Base-by-base conservation (phyloP, 1,140 invertebrate species). In the Aradophagus sp. region DNA sequence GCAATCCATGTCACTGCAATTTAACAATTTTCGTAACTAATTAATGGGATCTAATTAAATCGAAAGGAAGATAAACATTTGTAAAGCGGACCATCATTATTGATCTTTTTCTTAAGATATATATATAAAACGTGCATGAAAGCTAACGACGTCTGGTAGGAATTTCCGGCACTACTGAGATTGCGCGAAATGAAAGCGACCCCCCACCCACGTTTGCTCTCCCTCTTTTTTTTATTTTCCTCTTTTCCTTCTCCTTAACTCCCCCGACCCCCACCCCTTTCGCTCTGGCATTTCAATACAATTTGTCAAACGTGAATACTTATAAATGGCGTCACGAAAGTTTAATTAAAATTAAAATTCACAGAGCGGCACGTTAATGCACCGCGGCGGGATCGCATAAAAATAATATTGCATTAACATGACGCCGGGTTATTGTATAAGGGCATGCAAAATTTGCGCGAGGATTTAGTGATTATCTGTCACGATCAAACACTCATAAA, bases 401-500 rank as follows among this genome's bases (percentile, higher is more conserved):
- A 53, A 53, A 34, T 19, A 41, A 53, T 35, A 35, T 35, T 12
- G 35, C 35, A 34, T 23, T 35, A 6, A 32, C 17, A 35, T 7
- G 32, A 35, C 15, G 10, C 32, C 11, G 26, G 15, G 16, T 27
- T 52, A 20, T 50, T 50, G 48, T 53, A 31, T 16, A 44, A 56
- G 29, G 12, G 26, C 11, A 47, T 19, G 32, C 36, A 58, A 47
- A 58, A 58, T 31, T 45, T 39, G 34, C 52, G 29, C 39, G 7
- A 41, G 27, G 44, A 48, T 59, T 48, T 48, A 48, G 56, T 48
- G 56, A 48, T 48, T 59, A 59, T 59, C 56, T 59, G 56, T 39
- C 56, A 59, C 44, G 26, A 59, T 44, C 20, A 35, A 38, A 26
- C 48, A 23, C 38, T 45, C 26, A 39, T 63, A 45, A 45, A 63